Evolutionary conservation across 2,113 vertebrate species (phyloP).

Genomic region (Megaceryle maxima): DNA sequence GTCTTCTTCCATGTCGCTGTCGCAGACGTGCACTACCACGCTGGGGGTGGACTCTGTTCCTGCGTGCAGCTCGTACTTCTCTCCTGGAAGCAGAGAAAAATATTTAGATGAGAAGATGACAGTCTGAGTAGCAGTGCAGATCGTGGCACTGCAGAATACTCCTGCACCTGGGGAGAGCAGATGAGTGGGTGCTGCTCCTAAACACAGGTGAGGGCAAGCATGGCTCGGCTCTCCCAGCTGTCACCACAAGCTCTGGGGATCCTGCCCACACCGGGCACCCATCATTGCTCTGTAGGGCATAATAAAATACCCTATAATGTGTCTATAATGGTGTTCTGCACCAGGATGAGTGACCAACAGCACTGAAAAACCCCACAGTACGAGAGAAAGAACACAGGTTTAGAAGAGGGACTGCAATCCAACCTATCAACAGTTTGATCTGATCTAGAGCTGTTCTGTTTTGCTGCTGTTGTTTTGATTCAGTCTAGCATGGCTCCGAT

Average conservation of each 20-base stretch:
- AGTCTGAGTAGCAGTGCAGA: not conserved
- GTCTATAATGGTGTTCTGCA: not conserved
- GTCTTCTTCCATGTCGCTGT: slow-evolving; percentile 84
- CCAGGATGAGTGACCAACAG: not conserved
- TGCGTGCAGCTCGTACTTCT: slow-evolving; percentile 87
- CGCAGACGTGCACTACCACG: slow-evolving; percentile 87
- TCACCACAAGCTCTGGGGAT: not conserved
- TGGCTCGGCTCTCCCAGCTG: not conserved
- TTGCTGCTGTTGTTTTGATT: not conserved
- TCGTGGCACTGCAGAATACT: not conserved
- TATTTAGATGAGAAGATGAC: not conserved
- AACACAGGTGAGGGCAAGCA: not conserved
- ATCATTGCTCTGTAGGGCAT: not conserved
- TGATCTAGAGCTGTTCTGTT: not conserved
- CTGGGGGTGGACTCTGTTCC: slow-evolving; percentile 89
- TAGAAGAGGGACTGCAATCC: not conserved
- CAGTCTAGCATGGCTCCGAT: not conserved
- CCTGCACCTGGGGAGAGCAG: not conserved
- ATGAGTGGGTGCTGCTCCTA: not conserved
- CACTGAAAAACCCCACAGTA: not conserved
- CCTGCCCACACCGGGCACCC: accelerated
- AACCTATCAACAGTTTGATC: not conserved
- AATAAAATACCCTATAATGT: not conserved
- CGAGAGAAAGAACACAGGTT: not conserved
- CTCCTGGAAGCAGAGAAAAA: slow-evolving; percentile 72